Evolutionary conservation across 2,888 invertebrate species (phyloP).

Genomic region (Agonopterix arenella): DNA sequence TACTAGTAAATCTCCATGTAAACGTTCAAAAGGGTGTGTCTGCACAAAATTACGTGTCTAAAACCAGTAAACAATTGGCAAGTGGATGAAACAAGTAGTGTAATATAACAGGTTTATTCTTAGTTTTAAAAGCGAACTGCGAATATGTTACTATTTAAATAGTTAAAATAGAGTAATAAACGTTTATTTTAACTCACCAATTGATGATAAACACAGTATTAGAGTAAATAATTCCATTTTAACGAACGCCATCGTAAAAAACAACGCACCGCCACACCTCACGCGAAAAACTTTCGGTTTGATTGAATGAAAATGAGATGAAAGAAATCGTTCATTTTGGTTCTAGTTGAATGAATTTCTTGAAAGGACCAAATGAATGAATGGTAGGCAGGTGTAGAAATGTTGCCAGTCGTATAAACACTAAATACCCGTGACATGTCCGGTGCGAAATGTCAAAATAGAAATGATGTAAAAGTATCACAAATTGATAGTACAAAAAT

Average conservation of each 20-base stretch:
- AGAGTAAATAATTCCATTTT: constrained; percentile 31
- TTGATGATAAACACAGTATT: constrained; percentile 28
- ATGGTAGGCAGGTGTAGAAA: neutral
- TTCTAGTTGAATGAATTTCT: constrained; percentile 10
- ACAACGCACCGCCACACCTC: constrained; percentile 21
- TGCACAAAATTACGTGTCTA: constrained; percentile 9
- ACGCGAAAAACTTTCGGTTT: constrained; percentile 15
- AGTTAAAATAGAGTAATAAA: neutral
- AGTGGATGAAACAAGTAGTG: neutral
- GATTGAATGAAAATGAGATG: neutral
- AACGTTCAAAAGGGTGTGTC: constrained; percentile 13
- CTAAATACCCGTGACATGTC: neutral
- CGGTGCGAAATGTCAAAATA: too few species aligned
- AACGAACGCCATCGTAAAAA: constrained; percentile 35
- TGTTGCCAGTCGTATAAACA: neutral
- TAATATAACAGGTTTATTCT: too few species aligned
- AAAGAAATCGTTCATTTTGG: neutral
- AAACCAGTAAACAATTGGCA: constrained; percentile 9
- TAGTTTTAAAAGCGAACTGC: too few species aligned
- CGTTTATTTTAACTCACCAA: constrained; percentile 38
- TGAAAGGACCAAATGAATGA: constrained; percentile 5
- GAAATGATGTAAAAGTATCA: too few species aligned
- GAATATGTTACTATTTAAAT: neutral
- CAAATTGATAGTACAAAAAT: too few species aligned
- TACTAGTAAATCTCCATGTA: too few species aligned